phyloP scores from a whole-genome alignment of 2,797 vertebrate genomes.

The Notolepis coatsorum region DNA sequence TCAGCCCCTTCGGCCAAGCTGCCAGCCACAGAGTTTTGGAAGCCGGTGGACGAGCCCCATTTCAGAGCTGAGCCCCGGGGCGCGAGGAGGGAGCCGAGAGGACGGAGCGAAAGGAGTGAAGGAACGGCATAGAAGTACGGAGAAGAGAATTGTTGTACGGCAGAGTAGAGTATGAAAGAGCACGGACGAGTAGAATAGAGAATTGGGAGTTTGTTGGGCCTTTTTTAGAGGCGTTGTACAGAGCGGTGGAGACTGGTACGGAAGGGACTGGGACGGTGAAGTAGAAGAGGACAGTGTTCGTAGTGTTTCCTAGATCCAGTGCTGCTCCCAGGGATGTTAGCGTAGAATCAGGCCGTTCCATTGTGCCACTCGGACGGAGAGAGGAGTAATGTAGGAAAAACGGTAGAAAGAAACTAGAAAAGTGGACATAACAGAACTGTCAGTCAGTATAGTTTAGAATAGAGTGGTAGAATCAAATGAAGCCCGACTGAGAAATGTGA shows the following conservation, averaged over 20 bases:
- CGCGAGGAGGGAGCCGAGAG: not conserved
- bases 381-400: too few species aligned
- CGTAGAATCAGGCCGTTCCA: not conserved
- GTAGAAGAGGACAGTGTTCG: not conserved
- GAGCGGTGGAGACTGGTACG: not conserved
- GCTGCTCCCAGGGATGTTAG: not conserved
- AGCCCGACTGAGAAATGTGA: too few species aligned
- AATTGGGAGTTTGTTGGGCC: not conserved
- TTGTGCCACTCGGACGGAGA: too few species aligned
- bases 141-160: not conserved
- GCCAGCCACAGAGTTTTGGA: slow-evolving; percentile 16
- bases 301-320: not conserved
- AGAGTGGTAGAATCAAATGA: too few species aligned
- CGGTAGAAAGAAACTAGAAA: too few species aligned
- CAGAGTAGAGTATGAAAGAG: not conserved
- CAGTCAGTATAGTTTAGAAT: not conserved
- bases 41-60: not conserved
- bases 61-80: slow-evolving; percentile 8
- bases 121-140: not conserved
- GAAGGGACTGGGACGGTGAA: not conserved
- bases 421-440: too few species aligned
- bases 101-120: not conserved
- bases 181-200: not conserved
- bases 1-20: not conserved
- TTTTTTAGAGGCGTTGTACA: not conserved